Base-by-base conservation (phyloP, 2,888 invertebrate species). In the Pollenia labialis region DNA sequence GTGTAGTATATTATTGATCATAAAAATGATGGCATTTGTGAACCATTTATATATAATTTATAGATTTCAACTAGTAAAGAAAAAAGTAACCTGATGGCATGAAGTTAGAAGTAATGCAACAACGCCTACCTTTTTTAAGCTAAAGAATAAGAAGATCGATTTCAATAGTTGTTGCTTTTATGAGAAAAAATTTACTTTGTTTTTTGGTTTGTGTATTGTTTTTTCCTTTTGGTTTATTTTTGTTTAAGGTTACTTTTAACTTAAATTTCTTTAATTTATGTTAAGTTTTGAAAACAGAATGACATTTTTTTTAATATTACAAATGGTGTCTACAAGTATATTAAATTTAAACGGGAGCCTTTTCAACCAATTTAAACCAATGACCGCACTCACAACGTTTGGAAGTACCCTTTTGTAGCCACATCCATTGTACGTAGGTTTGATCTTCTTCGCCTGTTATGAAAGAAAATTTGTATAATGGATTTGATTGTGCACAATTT, bases 311-410 rank as follows among this genome's bases (percentile, higher is more conserved):
- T 64, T 46, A 14, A 32, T 4, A 2, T 62, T 50, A 10, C 80
- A 81, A 89, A 90, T 89, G 90, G 90, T 89, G 90, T 81, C 23
- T 60, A 60, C 9, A 76, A 68, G 58, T 56, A 48, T 77, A 32
- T 82, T 56, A 50, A 50, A 52, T 93, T 96, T 96, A 96, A 91
- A 96, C 92, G 89, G 96, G 95, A 88, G 95, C 94, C 94, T 96
- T 97, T 93, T 97, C 96, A 85, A 96, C 95, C 90, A 99, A 95
- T 94, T 98, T 97, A 95, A 98, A 99, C 98, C 98, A 99, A 93
- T 98, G 96, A 81, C 99, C 99, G 93, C 99, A 99, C 92, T 97
- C 97, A 92, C 99, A 99, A 90, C 99, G 96, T 92, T 97, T 97
- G 86, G 98, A 96, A 90, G 96, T 95, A 54, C 97, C 99, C 94